These are phyloP conservation scores for Cygnus buccinator DNA, from an alignment of 2,113 vertebrate species.

Conservation along the genomic window DNA sequence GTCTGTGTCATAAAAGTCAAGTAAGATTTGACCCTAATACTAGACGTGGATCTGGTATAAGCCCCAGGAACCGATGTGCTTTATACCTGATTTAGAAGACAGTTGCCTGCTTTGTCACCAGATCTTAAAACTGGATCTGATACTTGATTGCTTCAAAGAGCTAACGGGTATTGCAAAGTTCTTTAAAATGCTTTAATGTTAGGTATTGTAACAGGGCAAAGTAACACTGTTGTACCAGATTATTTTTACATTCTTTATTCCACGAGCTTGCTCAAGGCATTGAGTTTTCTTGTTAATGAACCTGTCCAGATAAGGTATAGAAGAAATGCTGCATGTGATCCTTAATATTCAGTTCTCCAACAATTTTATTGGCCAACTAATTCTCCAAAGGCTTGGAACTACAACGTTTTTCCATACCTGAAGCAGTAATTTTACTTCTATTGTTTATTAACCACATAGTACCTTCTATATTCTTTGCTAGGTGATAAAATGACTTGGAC, in stretches of 20 bases:
- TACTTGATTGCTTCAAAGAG: not conserved
- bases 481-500: not conserved
- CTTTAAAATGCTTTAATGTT: not conserved
- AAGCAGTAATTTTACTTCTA: conserved; percentile 5
- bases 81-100: fast-evolving
- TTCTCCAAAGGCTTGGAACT: not conserved
- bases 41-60: not conserved
- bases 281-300: not conserved
- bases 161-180: not conserved
- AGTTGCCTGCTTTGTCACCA: not conserved
- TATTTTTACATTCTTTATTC: not conserved
- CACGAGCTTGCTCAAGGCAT: not conserved
- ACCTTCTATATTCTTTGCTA: not conserved
- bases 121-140: not conserved
- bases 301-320: not conserved
- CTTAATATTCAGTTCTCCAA: not conserved
- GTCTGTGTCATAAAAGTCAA: not conserved
- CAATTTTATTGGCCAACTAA: not conserved
- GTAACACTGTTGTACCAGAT: not conserved
- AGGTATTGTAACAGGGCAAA: not conserved
- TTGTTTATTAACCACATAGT: not conserved
- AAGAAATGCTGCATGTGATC: not conserved
- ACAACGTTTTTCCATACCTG: not conserved
- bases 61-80: not conserved
- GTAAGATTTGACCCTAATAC: not conserved